Evolutionary conservation across 2,797 vertebrate species (phyloP).

Genomic region (Hapalemur alaotrensis): DNA sequence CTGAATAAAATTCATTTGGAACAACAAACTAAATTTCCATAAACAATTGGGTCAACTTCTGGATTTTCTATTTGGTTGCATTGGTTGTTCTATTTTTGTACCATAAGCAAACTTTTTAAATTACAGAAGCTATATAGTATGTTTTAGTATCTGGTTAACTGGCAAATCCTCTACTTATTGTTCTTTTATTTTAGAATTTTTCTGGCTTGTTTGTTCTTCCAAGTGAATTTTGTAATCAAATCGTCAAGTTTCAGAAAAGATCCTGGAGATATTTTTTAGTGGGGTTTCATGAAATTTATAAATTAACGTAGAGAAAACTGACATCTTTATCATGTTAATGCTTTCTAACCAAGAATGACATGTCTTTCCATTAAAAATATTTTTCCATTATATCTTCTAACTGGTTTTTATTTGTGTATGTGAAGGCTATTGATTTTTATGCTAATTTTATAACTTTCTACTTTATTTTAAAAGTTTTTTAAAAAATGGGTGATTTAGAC

Average conservation of each 20-base stretch:
- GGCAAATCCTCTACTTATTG: neutral
- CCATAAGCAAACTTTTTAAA: neutral
- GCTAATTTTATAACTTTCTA: neutral
- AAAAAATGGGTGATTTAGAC: too few species aligned
- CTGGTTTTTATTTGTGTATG: neutral
- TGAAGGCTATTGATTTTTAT: neutral
- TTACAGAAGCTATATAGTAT: neutral
- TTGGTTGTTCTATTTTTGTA: neutral
- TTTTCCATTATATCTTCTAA: neutral
- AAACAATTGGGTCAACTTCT: neutral
- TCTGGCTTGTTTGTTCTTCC: neutral
- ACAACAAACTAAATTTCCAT: neutral
- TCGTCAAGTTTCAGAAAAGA: neutral
- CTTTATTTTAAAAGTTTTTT: neutral
- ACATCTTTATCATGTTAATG: neutral
- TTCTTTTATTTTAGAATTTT: neutral
- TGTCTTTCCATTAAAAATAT: neutral
- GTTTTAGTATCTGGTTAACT: neutral
- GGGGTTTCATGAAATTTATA: neutral
- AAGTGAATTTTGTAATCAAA: neutral
- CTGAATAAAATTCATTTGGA: neutral
- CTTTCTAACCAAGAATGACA: neutral
- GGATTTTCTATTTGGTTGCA: neutral
- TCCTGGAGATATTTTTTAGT: neutral
- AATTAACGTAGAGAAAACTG: neutral